Conservation (phyloP, 2,113 vertebrate species). For the Varanus komodoensis region DNA sequence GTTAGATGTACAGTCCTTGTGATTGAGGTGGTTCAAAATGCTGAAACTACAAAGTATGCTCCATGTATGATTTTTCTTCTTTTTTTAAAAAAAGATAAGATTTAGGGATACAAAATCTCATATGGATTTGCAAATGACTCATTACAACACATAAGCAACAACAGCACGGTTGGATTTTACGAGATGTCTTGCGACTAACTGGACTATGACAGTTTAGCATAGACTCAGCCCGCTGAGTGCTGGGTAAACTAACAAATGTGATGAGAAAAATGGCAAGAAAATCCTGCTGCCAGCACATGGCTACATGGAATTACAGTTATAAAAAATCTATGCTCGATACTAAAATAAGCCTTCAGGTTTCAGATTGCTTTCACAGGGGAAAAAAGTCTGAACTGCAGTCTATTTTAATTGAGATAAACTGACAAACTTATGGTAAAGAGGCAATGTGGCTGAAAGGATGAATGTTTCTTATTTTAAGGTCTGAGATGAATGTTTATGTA, state of each 20-base stretch:
- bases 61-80: constrained; percentile 72
- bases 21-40: constrained; percentile 77
- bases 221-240: constrained; percentile 74
- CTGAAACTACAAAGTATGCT: constrained; percentile 83
- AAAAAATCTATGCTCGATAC: constrained; percentile 56
- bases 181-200: constrained; percentile 71
- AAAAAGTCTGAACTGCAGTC: constrained; percentile 57
- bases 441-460: constrained; percentile 70
- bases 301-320: constrained; percentile 77
- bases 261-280: constrained; percentile 70
- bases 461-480: constrained; percentile 67
- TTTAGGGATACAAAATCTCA: constrained; percentile 40
- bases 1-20: constrained; percentile 80
- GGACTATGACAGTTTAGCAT: constrained; percentile 71
- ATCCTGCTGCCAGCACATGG: constrained; percentile 75
- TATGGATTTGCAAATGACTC: constrained; percentile 69
- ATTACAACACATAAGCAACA: constrained; percentile 79
- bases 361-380: constrained; percentile 58
- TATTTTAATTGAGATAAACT: constrained; percentile 62
- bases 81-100: constrained; percentile 44
- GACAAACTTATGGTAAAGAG: constrained; percentile 70
- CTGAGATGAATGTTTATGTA: constrained; percentile 72
- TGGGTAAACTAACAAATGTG: constrained; percentile 67
- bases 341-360: constrained; percentile 62
- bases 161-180: constrained; percentile 76